Evolutionary conservation across 2,888 invertebrate species (phyloP), one percentile per base, ranked within the genome.

Genomic region (Hypsopygia costalis): DNA sequence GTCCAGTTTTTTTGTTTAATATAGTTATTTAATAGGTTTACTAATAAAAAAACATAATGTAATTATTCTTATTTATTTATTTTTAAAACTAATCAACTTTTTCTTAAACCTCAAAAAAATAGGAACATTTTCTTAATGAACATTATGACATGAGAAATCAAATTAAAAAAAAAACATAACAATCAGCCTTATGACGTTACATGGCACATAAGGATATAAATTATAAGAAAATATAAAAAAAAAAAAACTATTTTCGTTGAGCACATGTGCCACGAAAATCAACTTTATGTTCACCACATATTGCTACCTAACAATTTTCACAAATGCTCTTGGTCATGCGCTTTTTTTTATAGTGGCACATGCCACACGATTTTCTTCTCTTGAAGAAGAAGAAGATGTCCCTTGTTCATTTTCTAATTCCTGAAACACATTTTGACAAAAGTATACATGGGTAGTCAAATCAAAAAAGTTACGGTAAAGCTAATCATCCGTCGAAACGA

Each of bases 401-500:
- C 10, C 21, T 34, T 43, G 38, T 46, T 42, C 43, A 29, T 43
- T 39, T 21, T 21, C 21, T 21, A 21, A 21, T 21, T 21, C 21
- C 21, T 21, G 21, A 6, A 21, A 6, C 3, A 6, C 3, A 21
- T 3, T 21, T 21, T 21, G 21, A 21, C 36, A 28, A 20, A 16
- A 42, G 22, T 37, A 29, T 28, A 25, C 29, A 36, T 30, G 10
- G 1, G 29, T 12, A 16, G 21, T 21, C 21, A 21, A 21, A 21
- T 21, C 11, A 40, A 37, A 35, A n/a, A 35, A 34, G 12, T 31
- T 22, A 42, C 39, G 21, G 3, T 40, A 37, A 44, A 44, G 42
- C 47, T 47, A 44, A 47, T 42, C 40, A 40, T 33, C 43, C 44
- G 40, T 48, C 43, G 39, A 48, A 44, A 44, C 41, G 43, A 43